phyloP scores from a whole-genome alignment of 2,113 vertebrate species.

The Tachysurus fulvidraco region DNA sequence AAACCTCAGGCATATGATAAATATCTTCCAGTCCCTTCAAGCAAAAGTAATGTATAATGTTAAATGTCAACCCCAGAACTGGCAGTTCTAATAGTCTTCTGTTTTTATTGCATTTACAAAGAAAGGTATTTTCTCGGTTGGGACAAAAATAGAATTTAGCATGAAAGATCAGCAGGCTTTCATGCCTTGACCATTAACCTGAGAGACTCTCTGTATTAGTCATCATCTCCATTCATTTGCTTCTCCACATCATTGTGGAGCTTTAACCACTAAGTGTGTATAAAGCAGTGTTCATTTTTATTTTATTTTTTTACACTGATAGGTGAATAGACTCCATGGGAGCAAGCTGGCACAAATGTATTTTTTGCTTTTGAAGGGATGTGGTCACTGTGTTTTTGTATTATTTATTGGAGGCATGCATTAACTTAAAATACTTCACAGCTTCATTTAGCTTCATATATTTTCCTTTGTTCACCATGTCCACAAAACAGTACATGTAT shows the following conservation, averaged over 20 bases:
- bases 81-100: background rate
- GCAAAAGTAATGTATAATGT: background rate
- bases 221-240: background rate
- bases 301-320: background rate
- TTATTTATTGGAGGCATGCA: background rate
- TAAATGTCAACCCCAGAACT: slow-evolving; percentile 3
- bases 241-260: background rate
- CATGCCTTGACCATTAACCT: background rate
- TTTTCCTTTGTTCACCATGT: slow-evolving; percentile 68
- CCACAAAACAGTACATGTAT: slow-evolving; percentile 67
- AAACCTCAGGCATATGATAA: background rate
- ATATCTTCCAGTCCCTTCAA: background rate
- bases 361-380: background rate
- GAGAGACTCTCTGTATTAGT: background rate
- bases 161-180: background rate
- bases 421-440: slow-evolving; percentile 19
- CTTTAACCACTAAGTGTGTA: slow-evolving; percentile 2
- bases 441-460: slow-evolving; percentile 3
- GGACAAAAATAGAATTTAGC: slow-evolving; percentile 10
- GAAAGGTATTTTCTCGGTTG: background rate
- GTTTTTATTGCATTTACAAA: background rate
- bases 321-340: background rate
- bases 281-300: background rate
- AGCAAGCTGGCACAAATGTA: background rate
- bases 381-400: slow-evolving; percentile 3